Evolutionary conservation across 2,888 invertebrate species (phyloP), one percentile per base, ranked within the genome.

Genomic region (Agriopis leucophaearia): DNA sequence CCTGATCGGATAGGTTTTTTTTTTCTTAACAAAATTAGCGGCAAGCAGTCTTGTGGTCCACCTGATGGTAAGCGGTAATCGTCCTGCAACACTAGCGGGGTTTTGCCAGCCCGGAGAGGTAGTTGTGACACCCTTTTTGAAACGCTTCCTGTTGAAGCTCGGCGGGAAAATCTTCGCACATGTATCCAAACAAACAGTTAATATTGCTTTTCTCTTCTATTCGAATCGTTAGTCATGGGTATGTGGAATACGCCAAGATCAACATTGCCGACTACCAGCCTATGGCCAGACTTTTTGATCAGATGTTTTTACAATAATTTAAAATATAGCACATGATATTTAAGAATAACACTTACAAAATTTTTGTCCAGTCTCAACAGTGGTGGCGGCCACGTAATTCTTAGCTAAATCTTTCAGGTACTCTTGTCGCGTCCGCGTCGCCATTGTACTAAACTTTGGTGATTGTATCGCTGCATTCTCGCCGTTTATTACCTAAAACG

Each of bases 401-500:
- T 96, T 95, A 38, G 98, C 97, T 79, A 99, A 95, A 90, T 99
- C 99, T 88, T 98, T 99, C 79, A 99, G 95, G 90, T 99, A 99
- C 92, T 99, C 99, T 86, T 98, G 98, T 74, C 99, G 94, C 50
- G 99, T 99, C 79, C 99, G 95, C 10, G 98, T 98, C 12, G 99
- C 99, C 99, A 99, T 99, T 56, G 98, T 98, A 62, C 97, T 97
- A 91, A 99, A 99, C 91, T 99, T 99, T 82, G 99, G 98, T 52
- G 99, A 98, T 78, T 97, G 96, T 86, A 99, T 98, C 12, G 99
- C 99, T 12, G 99, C 99, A 91, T 99, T 99, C 88, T 99, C 99
- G 35, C 98, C 99, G 89, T 99, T 99, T 74, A 99, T 98, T 48
- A 98, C 97, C 94, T 94, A 64, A n/a, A 82, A 81, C 57, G 52